Percentiles rank a stretch among this genome's conserved stretches.
These are phyloP conservation scores for Drosophila eugracilis DNA, from an alignment of 1,140 invertebrate genomes.

Conservation along the genomic window DNA sequence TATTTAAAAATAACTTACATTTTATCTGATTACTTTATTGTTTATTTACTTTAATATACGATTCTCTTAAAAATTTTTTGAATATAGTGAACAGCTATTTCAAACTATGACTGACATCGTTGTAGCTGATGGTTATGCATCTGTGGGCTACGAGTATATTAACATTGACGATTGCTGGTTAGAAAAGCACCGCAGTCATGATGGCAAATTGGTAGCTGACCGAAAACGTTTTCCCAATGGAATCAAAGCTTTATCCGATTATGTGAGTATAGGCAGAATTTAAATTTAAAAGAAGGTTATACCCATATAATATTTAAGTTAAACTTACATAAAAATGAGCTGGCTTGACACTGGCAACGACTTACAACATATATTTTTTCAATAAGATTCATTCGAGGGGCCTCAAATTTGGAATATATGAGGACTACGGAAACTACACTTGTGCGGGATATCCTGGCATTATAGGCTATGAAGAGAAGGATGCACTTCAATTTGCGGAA, in stretches of 20 bases:
- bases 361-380: background rate
- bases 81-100: slow-evolving; percentile 93
- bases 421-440: slow-evolving; percentile 97
- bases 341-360: too few relatives aligned
- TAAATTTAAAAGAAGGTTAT: background rate
- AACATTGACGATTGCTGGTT: slow-evolving; percentile 99
- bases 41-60: background rate
- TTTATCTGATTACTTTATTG: too few relatives aligned
- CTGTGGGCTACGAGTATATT: slow-evolving; percentile 95
- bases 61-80: background rate
- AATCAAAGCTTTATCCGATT: slow-evolving; percentile 95
- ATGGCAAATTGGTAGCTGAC: slow-evolving; percentile 94
- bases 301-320: too few relatives aligned
- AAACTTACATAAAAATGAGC: too few relatives aligned
- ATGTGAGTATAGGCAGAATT: slow-evolving; percentile 90
- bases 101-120: slow-evolving; percentile 96
- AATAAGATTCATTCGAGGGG: slow-evolving; percentile 95
- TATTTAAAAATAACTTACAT: too few relatives aligned
- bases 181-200: slow-evolving; percentile 90
- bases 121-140: slow-evolving; percentile 94
- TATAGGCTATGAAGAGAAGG: slow-evolving; percentile 92
- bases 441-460: slow-evolving; percentile 98
- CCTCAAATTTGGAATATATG: slow-evolving; percentile 98
- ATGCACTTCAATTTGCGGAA: slow-evolving; percentile 96
- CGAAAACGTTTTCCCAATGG: slow-evolving; percentile 95